Evolutionary conservation across 2,113 vertebrate species (phyloP).

Genomic region (Nematolebias whitei): DNA sequence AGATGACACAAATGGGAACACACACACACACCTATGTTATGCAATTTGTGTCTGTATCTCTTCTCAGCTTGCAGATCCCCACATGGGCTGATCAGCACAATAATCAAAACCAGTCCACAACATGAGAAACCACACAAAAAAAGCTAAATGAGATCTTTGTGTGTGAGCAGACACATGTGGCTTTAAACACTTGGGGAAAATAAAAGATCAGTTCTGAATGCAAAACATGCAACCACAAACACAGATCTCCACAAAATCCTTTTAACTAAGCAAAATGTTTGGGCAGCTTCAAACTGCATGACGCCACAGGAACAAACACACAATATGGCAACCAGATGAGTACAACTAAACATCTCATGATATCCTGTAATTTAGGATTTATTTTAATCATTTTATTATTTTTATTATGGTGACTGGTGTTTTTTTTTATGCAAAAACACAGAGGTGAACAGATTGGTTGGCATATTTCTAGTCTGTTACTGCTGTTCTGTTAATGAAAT

Average conservation of each 20-base stretch:
- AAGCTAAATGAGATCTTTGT: background rate
- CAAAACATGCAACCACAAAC: constrained; percentile 31
- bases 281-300: background rate
- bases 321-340: too few species aligned
- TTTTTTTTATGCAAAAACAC: background rate
- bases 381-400: background rate
- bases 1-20: constrained; percentile 15
- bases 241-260: background rate
- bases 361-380: too few species aligned
- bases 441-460: background rate
- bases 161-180: constrained; percentile 1
- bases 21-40: background rate
- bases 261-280: constrained; percentile 52
- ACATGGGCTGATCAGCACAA: constrained; percentile 16
- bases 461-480: background rate
- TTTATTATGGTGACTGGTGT: background rate
- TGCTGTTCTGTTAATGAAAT: background rate
- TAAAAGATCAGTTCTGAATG: constrained; percentile 30
- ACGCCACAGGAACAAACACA: background rate
- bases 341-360: too few species aligned
- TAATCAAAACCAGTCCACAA: constrained; percentile 16
- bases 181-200: constrained; percentile 15
- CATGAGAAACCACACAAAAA: constrained; percentile 19
- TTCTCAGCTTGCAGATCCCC: constrained; percentile 15
- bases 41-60: background rate